Base-by-base conservation (phyloP, 2,113 vertebrate genomes). In the Tympanuchus pallidicinctus region DNA sequence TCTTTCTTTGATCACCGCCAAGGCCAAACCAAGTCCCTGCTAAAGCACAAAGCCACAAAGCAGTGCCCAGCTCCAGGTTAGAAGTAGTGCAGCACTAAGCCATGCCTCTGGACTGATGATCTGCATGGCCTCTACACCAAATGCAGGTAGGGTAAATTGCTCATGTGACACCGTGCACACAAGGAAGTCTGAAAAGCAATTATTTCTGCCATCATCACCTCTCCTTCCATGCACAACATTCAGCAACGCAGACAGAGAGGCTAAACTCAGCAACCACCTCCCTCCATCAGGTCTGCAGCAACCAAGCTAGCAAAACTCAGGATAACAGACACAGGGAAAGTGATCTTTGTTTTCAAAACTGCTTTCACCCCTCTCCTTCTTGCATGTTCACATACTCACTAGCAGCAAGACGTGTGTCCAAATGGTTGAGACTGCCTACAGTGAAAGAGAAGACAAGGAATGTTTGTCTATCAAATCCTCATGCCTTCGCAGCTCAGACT, bases 151-250 rank as follows among this genome's bases (percentile, higher is more conserved):
- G 1, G 25, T 3, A 25, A 93, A 63, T 47, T 71, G 27, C 3
- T 34, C 0, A 1, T 40, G 63, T 2, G 15, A 60, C 48, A 42
- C 15, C 2, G 24, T 0, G 13, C 56, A 27, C 27, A 22, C 1
- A 4, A 36, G 65, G 36, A 56, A 56, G 25, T 3, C 57, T 43
- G 57, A 25, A 27, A 57, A 65, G 15, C 32, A 43, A 65, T 76
- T 60, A 61, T 14, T 38, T 61, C 59, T 70, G 38, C 45, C 25
- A 27, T 11, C 34, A n/a, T 15, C 34, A 15, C 1, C 0, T 76
- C 40, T 52, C 7, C 47, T 65, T 48, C 38, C 74, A 47, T 0
- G 30, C 11, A 14, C n/a, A 72, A 60, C 13, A 61, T 57, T 75
- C 32, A 42, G 21, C 2, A 19, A 63, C 60, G 19, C 21, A 14